These are phyloP conservation scores for Atherinosoma microstoma DNA, from an alignment of 2,797 vertebrate species.

Conservation along the genomic window DNA sequence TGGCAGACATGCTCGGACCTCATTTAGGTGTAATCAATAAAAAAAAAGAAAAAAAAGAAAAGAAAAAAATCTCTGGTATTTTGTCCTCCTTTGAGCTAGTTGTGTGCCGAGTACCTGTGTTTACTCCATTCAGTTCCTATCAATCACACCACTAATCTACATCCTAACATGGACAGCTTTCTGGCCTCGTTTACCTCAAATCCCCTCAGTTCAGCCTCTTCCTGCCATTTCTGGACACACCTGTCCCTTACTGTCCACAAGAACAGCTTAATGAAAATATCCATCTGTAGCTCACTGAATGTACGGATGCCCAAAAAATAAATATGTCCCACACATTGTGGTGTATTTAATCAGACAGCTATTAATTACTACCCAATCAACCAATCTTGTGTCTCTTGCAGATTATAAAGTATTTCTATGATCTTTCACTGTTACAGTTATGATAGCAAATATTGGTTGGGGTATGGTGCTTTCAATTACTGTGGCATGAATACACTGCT, in stretches of 20 bases:
- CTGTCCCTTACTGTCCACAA: conserved; percentile 37
- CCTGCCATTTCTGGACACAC: conserved; percentile 37
- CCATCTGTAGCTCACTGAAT: conserved; percentile 24
- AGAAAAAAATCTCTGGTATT: background rate
- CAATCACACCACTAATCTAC: conserved; percentile 53
- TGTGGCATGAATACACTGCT: conserved; percentile 11
- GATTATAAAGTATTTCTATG: conserved; percentile 69
- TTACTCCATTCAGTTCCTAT: conserved; percentile 31
- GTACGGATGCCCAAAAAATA: background rate
- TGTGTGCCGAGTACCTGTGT: conserved; percentile 2
- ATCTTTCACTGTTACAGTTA: conserved; percentile 7
- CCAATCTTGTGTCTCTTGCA: conserved; percentile 23
- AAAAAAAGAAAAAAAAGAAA: background rate
- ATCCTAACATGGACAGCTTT: conserved; percentile 52
- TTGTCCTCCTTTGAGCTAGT: background rate
- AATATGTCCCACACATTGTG: background rate
- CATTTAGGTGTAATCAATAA: background rate
- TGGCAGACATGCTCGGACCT: background rate
- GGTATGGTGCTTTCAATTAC: background rate
- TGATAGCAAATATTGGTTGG: background rate
- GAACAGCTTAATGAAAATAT: conserved; percentile 39
- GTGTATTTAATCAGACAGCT: conserved; percentile 11
- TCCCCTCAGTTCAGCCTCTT: conserved; percentile 52
- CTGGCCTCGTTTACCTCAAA: conserved; percentile 57
- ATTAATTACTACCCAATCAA: conserved; percentile 2